Evolutionary conservation across 2,797 vertebrate genomes (phyloP).

Genomic region (Mormyrus proboscirostris): DNA sequence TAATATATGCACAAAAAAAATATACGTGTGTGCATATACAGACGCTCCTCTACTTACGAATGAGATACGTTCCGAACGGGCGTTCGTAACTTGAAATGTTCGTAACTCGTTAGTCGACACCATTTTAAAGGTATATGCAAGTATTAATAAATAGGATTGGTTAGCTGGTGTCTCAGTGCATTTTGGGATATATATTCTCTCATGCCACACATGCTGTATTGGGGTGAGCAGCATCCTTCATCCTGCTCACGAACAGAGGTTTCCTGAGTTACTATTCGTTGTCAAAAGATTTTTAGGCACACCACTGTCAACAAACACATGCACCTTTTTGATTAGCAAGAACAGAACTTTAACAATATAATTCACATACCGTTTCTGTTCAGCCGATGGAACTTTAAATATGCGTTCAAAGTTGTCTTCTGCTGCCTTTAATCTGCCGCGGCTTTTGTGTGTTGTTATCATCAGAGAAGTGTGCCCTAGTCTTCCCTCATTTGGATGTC

Average conservation of each 20-base stretch:
- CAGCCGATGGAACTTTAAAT: not conserved
- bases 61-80: too few relatives aligned
- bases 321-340: conserved; percentile 1
- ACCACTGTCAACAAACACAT: not conserved
- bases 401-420: not conserved
- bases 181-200: not conserved
- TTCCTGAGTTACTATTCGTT: not conserved
- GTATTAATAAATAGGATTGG: too few relatives aligned
- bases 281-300: not conserved
- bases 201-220: not conserved
- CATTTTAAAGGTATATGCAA: too few relatives aligned
- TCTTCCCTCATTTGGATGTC: not conserved
- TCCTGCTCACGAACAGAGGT: not conserved
- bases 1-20: not conserved
- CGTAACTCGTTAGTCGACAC: too few relatives aligned
- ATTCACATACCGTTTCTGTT: not conserved
- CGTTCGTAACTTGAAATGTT: too few relatives aligned
- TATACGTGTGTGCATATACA: not conserved
- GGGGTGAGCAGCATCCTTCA: not conserved
- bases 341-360: not conserved
- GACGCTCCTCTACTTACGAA: not conserved
- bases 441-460: not conserved
- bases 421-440: not conserved
- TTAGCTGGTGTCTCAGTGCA: not conserved
- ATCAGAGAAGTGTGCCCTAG: not conserved